phyloP scores from a whole-genome alignment of 2,888 invertebrate genomes.

The Philonicus albiceps region DNA sequence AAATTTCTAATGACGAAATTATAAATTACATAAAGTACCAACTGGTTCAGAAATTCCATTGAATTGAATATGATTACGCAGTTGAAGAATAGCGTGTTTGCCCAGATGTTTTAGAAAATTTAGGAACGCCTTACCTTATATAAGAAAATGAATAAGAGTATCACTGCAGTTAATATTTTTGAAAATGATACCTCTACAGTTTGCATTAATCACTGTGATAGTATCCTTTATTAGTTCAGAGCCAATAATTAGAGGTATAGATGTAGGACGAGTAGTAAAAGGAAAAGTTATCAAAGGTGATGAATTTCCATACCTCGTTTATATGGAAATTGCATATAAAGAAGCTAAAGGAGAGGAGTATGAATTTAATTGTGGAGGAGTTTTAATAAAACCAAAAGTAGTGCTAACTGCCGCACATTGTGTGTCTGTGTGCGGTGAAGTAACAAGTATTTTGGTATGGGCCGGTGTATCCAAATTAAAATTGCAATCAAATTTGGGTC shows the following conservation, averaged over 20 bases:
- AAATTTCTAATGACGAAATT: background rate
- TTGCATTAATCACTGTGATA: background rate
- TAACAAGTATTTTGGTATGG: background rate
- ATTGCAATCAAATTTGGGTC: background rate
- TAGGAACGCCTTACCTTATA: background rate
- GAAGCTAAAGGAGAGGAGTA: too few species aligned
- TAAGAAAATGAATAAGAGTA: background rate
- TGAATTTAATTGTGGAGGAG: background rate
- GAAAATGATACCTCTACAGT: background rate
- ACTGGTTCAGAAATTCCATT: background rate
- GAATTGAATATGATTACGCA: background rate
- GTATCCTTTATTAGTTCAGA: background rate
- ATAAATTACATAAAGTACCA: background rate
- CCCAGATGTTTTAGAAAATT: background rate
- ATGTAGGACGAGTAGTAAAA: background rate
- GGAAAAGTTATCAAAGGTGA: background rate
- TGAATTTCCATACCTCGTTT: background rate
- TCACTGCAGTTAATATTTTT: background rate
- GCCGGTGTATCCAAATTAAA: background rate
- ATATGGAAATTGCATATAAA: background rate
- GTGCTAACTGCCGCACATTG: background rate
- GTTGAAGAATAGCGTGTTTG: background rate
- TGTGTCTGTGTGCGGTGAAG: background rate
- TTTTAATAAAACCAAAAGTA: background rate
- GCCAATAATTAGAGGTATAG: background rate